These are phyloP conservation scores for Galendromus occidentalis DNA, from an alignment of 1,140 invertebrate genomes.

Conservation along the genomic window DNA sequence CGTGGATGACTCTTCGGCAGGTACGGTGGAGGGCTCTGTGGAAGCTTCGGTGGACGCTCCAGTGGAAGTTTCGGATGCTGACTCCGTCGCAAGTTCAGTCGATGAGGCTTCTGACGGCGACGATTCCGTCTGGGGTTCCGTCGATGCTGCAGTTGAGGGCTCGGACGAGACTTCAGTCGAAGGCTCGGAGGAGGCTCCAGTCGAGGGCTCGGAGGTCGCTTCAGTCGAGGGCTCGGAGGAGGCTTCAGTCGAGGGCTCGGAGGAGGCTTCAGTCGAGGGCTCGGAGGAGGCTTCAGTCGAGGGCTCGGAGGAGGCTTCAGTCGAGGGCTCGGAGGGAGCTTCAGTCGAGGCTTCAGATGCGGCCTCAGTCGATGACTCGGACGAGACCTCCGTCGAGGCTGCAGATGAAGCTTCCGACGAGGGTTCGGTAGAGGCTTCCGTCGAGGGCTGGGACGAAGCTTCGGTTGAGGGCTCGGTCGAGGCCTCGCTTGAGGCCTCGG, in stretches of 20 bases:
- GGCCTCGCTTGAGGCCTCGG: neutral
- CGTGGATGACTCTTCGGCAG: neutral
- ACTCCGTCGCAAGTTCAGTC: too few relatives aligned
- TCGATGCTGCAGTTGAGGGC: conserved; percentile 15
- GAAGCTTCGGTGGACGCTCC: conserved; percentile 1
- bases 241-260: neutral
- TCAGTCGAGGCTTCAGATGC: neutral
- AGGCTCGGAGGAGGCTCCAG: too few relatives aligned
- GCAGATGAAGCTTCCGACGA: neutral
- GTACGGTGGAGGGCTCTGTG: conserved; percentile 11
- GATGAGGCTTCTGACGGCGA: conserved; percentile 10
- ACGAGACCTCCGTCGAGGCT: neutral
- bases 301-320: neutral
- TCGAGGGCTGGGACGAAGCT: neutral
- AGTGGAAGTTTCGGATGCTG: conserved; percentile 7
- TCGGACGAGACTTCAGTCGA: conserved; percentile 21
- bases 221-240: neutral
- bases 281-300: neutral
- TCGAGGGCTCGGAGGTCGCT: too few relatives aligned
- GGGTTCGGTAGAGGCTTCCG: neutral
- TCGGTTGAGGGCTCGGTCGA: conserved; percentile 16
- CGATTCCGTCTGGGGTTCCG: neutral
- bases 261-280: neutral
- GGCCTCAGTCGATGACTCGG: neutral
- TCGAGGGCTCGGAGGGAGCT: neutral